These are phyloP conservation scores for Acipenser oxyrinchus DNA, from an alignment of 2,797 vertebrate genomes.

Conservation along the genomic window DNA sequence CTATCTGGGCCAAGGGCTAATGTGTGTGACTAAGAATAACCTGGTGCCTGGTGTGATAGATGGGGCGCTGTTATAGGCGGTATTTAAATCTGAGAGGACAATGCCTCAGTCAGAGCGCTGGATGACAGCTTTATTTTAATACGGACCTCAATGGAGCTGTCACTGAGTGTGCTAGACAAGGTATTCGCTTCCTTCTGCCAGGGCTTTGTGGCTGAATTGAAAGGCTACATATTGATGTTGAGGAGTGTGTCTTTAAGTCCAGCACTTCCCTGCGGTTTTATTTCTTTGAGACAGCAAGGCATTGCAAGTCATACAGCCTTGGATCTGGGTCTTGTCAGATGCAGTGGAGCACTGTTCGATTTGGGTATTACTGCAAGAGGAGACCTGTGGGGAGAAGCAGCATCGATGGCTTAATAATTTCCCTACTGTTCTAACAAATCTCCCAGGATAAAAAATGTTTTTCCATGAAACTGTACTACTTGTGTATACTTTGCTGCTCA, in stretches of 20 bases:
- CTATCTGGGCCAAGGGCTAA: slow-evolving; percentile 57
- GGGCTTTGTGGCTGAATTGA: background rate
- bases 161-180: slow-evolving; percentile 15
- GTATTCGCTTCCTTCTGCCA: background rate
- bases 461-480: no score
- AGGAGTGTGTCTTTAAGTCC: background rate
- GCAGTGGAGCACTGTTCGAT: no score
- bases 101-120: slow-evolving; percentile 30
- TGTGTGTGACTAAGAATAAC: slow-evolving; percentile 51
- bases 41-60: slow-evolving; percentile 40
- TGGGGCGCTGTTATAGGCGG: slow-evolving; percentile 43
- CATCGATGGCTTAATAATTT: no score
- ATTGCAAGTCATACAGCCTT: no score
- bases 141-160: slow-evolving; percentile 38
- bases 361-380: no score
- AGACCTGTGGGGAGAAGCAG: no score
- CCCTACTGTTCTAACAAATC: no score
- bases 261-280: background rate
- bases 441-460: no score
- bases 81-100: slow-evolving; percentile 47
- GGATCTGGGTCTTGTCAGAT: no score
- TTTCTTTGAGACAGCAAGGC: background rate
- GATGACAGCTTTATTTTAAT: slow-evolving; percentile 42
- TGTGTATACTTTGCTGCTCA: no score
- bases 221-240: background rate